phyloP scores from a whole-genome alignment of 1,140 invertebrate genomes.

The Drosophila punjabiensis region DNA sequence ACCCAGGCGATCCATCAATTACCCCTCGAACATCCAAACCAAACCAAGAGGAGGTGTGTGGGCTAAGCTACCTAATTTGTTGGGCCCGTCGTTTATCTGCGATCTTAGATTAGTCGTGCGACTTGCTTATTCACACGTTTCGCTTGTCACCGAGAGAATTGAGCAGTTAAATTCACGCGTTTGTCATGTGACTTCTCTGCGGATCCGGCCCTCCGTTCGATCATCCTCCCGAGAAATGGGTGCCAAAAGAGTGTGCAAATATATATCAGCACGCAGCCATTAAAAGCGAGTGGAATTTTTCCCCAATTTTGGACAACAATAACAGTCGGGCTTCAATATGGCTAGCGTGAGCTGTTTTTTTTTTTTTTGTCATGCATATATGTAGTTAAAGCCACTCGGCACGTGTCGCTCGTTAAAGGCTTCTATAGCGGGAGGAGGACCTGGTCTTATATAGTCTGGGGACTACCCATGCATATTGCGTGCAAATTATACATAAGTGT shows the following conservation, averaged over 20 bases:
- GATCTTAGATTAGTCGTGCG: constrained; percentile 76
- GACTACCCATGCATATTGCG: constrained; percentile 23
- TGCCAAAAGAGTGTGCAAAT: constrained; percentile 68
- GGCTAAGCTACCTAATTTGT: constrained; percentile 44
- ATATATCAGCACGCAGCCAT: constrained; percentile 38
- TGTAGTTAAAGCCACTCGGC: constrained; percentile 24
- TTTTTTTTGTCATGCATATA: constrained; percentile 36
- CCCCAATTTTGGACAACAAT: constrained; percentile 38
- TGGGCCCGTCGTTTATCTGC: constrained; percentile 63
- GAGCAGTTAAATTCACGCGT: constrained; percentile 66
- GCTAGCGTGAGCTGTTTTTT: constrained; percentile 45
- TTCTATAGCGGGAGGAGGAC: constrained; percentile 12
- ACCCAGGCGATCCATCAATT: constrained; percentile 57
- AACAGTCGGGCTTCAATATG: constrained; percentile 28
- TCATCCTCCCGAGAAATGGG: constrained; percentile 20
- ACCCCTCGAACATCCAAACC: background rate
- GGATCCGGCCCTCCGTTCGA: constrained; percentile 7
- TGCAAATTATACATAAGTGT: constrained; percentile 23
- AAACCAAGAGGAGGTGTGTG: background rate
- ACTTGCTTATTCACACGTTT: constrained; percentile 71
- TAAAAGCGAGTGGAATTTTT: constrained; percentile 51
- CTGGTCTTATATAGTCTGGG: background rate
- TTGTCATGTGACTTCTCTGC: constrained; percentile 67
- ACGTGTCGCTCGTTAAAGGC: constrained; percentile 52
- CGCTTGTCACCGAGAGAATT: constrained; percentile 60